A percentile compares a stretch with the other conserved stretches of the same genome.
Evolutionary conservation across 2,113 vertebrate genomes (phyloP).

Genomic region (Nettapus auritus): DNA sequence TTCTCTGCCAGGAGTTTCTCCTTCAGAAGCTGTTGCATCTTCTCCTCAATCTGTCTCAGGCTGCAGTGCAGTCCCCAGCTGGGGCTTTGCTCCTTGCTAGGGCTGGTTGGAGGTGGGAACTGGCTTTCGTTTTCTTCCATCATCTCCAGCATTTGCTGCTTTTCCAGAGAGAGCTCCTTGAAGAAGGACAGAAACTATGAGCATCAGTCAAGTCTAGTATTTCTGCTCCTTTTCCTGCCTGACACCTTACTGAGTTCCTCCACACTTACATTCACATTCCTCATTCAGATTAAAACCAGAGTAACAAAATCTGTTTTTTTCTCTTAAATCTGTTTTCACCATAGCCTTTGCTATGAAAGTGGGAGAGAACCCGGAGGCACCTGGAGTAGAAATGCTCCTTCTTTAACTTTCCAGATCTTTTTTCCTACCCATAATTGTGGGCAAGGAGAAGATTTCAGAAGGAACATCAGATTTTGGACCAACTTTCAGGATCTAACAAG

Average conservation of each 20-base stretch:
- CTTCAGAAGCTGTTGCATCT: slow-evolving; percentile 88
- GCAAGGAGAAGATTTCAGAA: neutral
- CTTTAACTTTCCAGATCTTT: neutral
- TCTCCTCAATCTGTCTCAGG: slow-evolving; percentile 90
- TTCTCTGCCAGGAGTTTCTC: slow-evolving; percentile 92
- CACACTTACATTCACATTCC: neutral
- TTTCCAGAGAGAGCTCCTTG: slow-evolving; percentile 93
- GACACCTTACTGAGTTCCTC: neutral
- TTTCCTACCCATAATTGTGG: fast-evolving
- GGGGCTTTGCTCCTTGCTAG: slow-evolving; percentile 54
- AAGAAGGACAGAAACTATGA: neutral
- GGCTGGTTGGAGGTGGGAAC: slow-evolving; percentile 25
- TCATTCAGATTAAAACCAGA: neutral
- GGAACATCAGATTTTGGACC: neutral
- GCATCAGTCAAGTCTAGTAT: neutral
- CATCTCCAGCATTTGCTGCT: slow-evolving; percentile 88
- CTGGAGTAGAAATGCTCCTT: neutral
- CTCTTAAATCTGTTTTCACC: neutral
- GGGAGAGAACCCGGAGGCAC: neutral
- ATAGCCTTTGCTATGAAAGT: fast-evolving
- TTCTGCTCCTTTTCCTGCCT: neutral
- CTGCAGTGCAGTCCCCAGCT: slow-evolving; percentile 82
- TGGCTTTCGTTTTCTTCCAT: slow-evolving; percentile 81
- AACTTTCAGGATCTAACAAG: neutral
- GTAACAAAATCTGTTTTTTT: neutral